Evolutionary conservation across 2,888 invertebrate genomes (phyloP).

Genomic region (Chloroclysta siterata): DNA sequence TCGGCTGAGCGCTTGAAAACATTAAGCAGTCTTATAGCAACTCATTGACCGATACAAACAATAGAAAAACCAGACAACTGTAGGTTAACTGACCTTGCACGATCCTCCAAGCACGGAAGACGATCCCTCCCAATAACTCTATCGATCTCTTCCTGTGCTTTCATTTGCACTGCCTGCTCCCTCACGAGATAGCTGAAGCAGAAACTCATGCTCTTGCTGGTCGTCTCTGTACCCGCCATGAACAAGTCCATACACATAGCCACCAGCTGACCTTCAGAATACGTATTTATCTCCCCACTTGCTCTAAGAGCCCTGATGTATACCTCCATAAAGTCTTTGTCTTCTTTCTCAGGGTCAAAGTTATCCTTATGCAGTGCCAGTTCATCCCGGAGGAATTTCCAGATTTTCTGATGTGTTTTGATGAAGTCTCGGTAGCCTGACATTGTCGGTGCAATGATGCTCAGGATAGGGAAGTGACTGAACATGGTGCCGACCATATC

Average conservation of each 20-base stretch:
- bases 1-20: too few species aligned
- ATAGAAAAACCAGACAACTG: not conserved
- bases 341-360: conserved; percentile 83
- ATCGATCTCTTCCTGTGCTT: conserved; percentile 92
- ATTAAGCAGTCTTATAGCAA: too few species aligned
- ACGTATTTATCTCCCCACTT: conserved; percentile 82
- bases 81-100: conserved; percentile 84
- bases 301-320: conserved; percentile 89
- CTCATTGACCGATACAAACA: too few species aligned
- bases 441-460: conserved; percentile 88
- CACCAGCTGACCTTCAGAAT: conserved; percentile 90
- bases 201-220: conserved; percentile 91
- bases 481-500: conserved; percentile 93
- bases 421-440: conserved; percentile 92
- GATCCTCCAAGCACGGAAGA: conserved; percentile 88
- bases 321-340: conserved; percentile 92
- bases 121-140: conserved; percentile 88
- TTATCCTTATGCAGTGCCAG: conserved; percentile 88
- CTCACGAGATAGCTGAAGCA: conserved; percentile 90
- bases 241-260: conserved; percentile 94
- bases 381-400: conserved; percentile 89
- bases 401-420: conserved; percentile 88
- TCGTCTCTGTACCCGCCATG: conserved; percentile 94
- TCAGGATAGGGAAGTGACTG: conserved; percentile 91
- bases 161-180: conserved; percentile 89